phyloP scores from a whole-genome alignment of 1,140 invertebrate genomes.

The Solen grandis region DNA sequence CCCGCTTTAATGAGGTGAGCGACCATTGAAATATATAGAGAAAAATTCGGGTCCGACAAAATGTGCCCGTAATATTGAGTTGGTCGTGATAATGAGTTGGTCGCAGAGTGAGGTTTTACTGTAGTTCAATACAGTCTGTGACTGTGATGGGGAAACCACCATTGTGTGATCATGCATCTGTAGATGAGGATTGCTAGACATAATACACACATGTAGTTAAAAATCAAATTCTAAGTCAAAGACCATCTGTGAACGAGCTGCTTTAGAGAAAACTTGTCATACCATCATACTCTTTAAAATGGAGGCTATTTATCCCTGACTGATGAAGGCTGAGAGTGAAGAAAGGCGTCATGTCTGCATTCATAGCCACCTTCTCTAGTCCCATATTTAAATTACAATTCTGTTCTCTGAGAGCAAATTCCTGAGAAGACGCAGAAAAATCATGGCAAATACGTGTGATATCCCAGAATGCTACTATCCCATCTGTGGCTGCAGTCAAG shows the following conservation, averaged over 20 bases:
- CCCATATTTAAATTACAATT: no score
- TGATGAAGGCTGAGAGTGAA: slow-evolving; percentile 83
- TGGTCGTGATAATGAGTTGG: no score
- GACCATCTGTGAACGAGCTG: not conserved
- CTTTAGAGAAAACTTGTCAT: slow-evolving; percentile 1
- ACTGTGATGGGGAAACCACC: no score
- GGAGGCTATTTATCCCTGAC: slow-evolving; percentile 87
- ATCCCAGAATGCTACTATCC: slow-evolving; percentile 86
- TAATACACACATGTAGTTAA: not conserved
- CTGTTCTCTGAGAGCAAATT: not conserved
- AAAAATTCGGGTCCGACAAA: no score
- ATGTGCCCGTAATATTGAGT: no score
- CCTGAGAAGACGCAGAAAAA: not conserved
- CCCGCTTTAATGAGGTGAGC: no score
- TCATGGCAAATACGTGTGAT: slow-evolving; percentile 69
- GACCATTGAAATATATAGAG: no score
- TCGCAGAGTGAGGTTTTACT: no score
- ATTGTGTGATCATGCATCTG: no score
- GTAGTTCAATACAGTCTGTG: no score
- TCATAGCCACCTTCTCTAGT: not conserved
- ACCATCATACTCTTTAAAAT: slow-evolving; percentile 68
- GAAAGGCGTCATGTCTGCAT: slow-evolving; percentile 78
- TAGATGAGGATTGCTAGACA: no score
- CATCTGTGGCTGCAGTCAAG: slow-evolving; percentile 86
- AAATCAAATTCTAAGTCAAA: not conserved